phyloP scores from a whole-genome alignment of 2,797 vertebrate genomes.

The Acrossocheilus fasciatus region DNA sequence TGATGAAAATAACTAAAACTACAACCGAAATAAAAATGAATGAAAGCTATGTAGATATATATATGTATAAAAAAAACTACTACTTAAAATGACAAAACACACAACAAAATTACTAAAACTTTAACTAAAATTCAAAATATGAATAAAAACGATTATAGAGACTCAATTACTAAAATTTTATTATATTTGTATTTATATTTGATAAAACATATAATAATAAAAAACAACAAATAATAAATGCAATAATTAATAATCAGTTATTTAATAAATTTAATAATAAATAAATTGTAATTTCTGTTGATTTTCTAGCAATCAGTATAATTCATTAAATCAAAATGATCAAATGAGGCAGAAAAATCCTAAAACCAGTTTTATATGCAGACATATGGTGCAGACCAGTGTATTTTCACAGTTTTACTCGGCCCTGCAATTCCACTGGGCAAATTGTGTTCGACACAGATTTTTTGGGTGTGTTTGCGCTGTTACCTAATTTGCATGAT shows the following conservation, averaged over 20 bases:
- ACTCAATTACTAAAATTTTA: too few species aligned
- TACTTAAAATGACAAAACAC: too few species aligned
- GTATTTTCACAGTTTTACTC: neutral
- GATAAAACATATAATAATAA: neutral
- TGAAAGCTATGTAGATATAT: neutral
- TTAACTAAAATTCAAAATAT: neutral
- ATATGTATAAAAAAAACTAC: neutral
- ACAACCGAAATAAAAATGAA: neutral
- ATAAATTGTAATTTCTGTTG: neutral
- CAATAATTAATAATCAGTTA: neutral
- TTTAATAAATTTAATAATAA: neutral
- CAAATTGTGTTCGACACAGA: neutral
- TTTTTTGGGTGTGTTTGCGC: neutral
- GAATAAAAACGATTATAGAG: neutral
- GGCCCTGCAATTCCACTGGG: neutral
- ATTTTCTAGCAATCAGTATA: neutral
- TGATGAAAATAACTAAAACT: neutral
- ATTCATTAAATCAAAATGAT: neutral
- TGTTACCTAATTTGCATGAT: conserved; percentile 32
- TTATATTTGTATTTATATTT: too few species aligned
- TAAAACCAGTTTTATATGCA: neutral
- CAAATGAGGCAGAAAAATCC: neutral
- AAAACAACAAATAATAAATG: neutral
- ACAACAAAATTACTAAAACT: neutral
- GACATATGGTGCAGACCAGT: neutral